phyloP scores from a whole-genome alignment of 1,140 invertebrate genomes.

The Monochamus saltuarius region DNA sequence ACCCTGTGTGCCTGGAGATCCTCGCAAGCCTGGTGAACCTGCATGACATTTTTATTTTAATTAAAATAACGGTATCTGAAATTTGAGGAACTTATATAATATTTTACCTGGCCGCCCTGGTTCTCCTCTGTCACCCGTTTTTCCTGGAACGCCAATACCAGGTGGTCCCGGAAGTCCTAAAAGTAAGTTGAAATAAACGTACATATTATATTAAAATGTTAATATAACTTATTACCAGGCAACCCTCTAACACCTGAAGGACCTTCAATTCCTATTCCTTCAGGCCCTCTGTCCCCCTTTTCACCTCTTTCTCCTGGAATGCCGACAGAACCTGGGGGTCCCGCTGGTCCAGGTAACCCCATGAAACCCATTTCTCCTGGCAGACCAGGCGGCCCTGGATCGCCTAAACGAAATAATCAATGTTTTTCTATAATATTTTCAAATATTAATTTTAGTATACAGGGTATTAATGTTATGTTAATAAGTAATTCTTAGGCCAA shows the following conservation, averaged over 20 bases:
- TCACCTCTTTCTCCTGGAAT: slow-evolving; percentile 66
- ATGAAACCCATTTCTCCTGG: slow-evolving; percentile 61
- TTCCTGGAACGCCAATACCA: slow-evolving; percentile 60
- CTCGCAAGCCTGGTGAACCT: slow-evolving; percentile 55
- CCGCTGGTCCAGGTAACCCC: slow-evolving; percentile 63
- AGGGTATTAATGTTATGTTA: too few species aligned
- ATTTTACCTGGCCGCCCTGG: slow-evolving; percentile 61
- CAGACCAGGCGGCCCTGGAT: slow-evolving; percentile 44
- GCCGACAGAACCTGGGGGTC: slow-evolving; percentile 60
- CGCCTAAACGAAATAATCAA: slow-evolving; percentile 39
- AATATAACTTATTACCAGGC: slow-evolving; percentile 56
- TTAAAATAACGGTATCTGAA: slow-evolving; percentile 1
- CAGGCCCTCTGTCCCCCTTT: slow-evolving; percentile 68
- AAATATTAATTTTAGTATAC: too few species aligned
- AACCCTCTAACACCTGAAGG: slow-evolving; percentile 63
- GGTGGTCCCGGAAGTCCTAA: slow-evolving; percentile 29
- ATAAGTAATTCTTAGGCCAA: too few species aligned
- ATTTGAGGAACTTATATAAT: slow-evolving; percentile 6
- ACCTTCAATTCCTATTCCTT: slow-evolving; percentile 70
- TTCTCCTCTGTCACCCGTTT: slow-evolving; percentile 65
- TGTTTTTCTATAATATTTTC: too few species aligned
- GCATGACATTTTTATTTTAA: slow-evolving; percentile 11
- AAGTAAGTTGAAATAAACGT: background rate
- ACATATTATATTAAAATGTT: slow-evolving; percentile 1
- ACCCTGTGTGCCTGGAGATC: slow-evolving; percentile 58